Conservation (phyloP, 2,797 vertebrate species). For the Trematomus bernacchii region DNA sequence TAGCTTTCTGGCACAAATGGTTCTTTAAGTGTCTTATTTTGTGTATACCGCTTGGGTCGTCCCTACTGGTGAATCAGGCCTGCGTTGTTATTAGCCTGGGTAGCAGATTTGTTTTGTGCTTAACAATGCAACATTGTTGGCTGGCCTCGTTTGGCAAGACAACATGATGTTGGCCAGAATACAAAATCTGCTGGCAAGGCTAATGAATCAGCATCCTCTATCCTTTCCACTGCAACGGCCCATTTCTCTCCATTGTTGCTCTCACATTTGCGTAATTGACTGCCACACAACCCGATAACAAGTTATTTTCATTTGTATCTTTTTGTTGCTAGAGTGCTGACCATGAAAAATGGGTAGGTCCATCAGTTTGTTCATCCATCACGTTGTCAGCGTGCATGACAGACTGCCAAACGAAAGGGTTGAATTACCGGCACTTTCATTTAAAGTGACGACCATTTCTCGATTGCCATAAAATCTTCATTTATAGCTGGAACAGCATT, state of each 20-base stretch:
- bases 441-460: conserved; percentile 72
- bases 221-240: conserved; percentile 30
- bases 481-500: conserved; percentile 22
- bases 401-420: conserved; percentile 49
- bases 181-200: conserved; percentile 67
- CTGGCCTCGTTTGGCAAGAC: conserved; percentile 72
- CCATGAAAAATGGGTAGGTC: conserved; percentile 92
- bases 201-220: conserved; percentile 63
- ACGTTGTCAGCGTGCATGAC: conserved; percentile 81
- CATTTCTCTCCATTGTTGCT: conserved; percentile 62
- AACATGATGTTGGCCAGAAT: conserved; percentile 66
- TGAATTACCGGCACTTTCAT: conserved; percentile 70
- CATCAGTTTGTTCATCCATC: conserved; percentile 76
- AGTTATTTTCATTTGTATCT: conserved; percentile 83
- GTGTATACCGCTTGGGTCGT: conserved; percentile 30
- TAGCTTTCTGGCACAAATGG: conserved; percentile 47
- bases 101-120: conserved; percentile 74
- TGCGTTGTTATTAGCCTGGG: conserved; percentile 68
- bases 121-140: conserved; percentile 65
- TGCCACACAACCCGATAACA: conserved; percentile 62
- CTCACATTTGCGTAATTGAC: conserved; percentile 65
- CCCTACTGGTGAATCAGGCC: conserved; percentile 40
- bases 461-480: conserved; percentile 58
- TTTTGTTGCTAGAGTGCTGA: conserved; percentile 89
- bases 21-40: conserved; percentile 44